Conservation (phyloP, 23 tunicate genomes). For the Styela plicata region DNA sequence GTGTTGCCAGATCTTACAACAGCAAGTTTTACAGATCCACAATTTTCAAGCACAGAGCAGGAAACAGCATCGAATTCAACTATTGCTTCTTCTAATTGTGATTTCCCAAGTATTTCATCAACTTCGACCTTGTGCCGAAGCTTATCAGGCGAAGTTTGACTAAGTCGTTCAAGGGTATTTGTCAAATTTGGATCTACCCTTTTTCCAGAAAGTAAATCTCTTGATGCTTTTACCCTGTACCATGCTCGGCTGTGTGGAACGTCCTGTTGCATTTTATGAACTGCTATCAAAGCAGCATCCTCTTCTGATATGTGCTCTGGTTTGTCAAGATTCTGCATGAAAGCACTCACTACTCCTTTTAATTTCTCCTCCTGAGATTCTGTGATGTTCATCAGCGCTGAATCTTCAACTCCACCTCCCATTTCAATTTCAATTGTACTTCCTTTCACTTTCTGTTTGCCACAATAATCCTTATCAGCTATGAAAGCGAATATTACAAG, state of each 20-base stretch:
- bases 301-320: constrained; percentile 79
- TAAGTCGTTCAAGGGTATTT: constrained; percentile 52
- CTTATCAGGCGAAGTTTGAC: background rate
- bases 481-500: constrained; percentile 84
- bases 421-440: constrained; percentile 65
- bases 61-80: constrained; percentile 83
- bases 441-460: constrained; percentile 33
- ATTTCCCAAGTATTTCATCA: constrained; percentile 26
- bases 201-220: constrained; percentile 68
- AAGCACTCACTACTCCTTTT: constrained; percentile 61
- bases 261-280: constrained; percentile 62
- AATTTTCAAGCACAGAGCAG: constrained; percentile 85
- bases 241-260: constrained; percentile 86
- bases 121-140: constrained; percentile 33
- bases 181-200: constrained; percentile 52
- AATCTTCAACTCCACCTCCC: constrained; percentile 35
- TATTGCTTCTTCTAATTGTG: constrained; percentile 14
- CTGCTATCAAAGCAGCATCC: constrained; percentile 79
- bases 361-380: constrained; percentile 44
- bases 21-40: constrained; percentile 58
- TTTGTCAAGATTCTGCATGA: constrained; percentile 70
- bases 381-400: constrained; percentile 48
- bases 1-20: constrained; percentile 73
- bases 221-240: constrained; percentile 81
- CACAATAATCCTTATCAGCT: constrained; percentile 85